Base-by-base conservation (phyloP, 2,113 vertebrate genomes). In the Pangasianodon hypophthalmus region DNA sequence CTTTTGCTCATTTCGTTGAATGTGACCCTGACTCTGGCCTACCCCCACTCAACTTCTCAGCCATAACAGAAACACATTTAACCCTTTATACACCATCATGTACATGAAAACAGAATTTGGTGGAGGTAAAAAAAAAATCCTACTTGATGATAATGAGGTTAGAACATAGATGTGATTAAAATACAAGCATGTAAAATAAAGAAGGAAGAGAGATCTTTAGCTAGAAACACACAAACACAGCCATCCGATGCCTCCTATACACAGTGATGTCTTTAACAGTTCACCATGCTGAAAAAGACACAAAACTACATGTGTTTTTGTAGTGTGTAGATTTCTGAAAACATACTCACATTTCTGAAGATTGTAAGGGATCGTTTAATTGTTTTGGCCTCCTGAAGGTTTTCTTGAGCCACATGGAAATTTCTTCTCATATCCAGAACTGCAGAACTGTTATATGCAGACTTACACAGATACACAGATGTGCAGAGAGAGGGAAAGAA, bases 331-430 rank as follows among this genome's bases (percentile, higher is more conserved):
- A 52, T 54, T 81, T 54, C 41, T 21, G 52, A 86, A 18, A 90
- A 44, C 54, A 58, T 52, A 91, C 93, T 93, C 89, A 92, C 94
- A 88, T 94, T 94, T 90, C 92, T 88, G 77, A 94, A 93, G 86
- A 93, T 92, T 79, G 92, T 92, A 87, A 94, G 92, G 21, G 94
- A 94, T 41, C 92, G 86, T 83, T 94, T 94, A 58, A 94, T 88
- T 60, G 82, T 93, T 91, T 92, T 94, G 77, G 90, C 90, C 62
- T 94, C 93, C 75, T 94, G 92, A 3, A 41, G 90, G 88, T 92
- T 92, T 87, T 93, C 91, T 60, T 87, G 88, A 67, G 87, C 71
- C 46, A 71, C 48, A 37, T 88, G 91, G 85, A 94, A 89, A 87
- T 24, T 64, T 88, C 89, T 93, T 79, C 85, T 93, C 56, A 92